Base-by-base conservation (phyloP, 2,888 invertebrate genomes). In the Nasonia oneida region DNA sequence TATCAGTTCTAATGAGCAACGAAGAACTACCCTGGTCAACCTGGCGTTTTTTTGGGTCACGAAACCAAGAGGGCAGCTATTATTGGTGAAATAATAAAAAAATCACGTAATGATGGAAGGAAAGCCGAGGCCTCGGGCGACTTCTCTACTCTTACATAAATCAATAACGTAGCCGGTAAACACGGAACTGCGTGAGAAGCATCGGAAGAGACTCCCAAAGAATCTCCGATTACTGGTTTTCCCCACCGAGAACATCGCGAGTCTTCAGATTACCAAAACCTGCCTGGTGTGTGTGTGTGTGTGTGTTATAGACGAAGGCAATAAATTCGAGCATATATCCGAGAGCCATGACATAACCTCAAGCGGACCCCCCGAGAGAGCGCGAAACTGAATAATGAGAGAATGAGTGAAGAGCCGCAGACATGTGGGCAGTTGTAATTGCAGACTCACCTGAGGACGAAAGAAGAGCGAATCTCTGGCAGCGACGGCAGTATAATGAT, bases 281-380 rank as follows among this genome's bases (percentile, higher is more conserved):
- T 8, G 8, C 8, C 6, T 42, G 23, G 23, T 23, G 23, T 23
- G 23, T 23, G 6, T 42, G 10, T 10, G 42, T 10, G 42, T 29
- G 29, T 29, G 29, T 29, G 1, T 29, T 29, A 29, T 29, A 29
- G 0, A 47, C 47, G 47, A 12, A 47, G 47, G 47, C 47, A 47
- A 47, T 47, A 47, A 12, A 47, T 47, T 37, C 37, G 10, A 47
- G 47, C 10, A 47, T 47, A 8, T 29, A 29, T 29, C 29, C 2
- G 42, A 42, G 42, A 6, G 8, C 42, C 29, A 80, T 80, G 79
- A 80, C 70, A 80, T 80, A 80, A 80, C 79, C 79, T 80, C 70
- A 71, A 71, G 57, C 6, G 15, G 67, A 67, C 67, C 42, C 42
- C 33, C 37, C 42, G 29, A 47, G 14, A 47, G 74, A 23, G 23